phyloP scores from a whole-genome alignment of 2,797 vertebrate species.

The Numenius phaeopus region DNA sequence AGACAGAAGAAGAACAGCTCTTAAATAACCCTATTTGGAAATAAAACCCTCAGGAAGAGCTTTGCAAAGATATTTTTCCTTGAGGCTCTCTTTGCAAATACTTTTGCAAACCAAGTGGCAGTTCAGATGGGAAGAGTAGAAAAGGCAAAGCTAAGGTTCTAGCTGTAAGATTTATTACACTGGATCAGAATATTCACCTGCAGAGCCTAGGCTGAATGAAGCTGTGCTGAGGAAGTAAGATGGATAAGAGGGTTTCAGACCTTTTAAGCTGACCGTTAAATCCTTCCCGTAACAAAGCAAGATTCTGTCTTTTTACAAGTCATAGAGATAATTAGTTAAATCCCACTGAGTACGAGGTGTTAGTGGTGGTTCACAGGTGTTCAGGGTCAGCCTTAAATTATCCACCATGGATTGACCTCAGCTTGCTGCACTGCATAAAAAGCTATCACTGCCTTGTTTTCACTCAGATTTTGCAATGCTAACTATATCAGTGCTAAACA shows the following conservation, averaged over 20 bases:
- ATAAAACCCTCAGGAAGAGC: background rate
- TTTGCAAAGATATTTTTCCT: background rate
- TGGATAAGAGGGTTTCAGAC: slow-evolving; percentile 6
- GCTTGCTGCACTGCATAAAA: background rate
- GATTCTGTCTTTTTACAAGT: background rate
- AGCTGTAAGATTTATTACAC: background rate
- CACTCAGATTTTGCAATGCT: background rate
- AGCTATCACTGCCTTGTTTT: background rate
- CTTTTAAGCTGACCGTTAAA: slow-evolving; percentile 32
- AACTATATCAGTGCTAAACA: background rate
- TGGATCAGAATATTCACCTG: background rate
- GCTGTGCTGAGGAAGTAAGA: background rate
- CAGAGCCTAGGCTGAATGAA: background rate
- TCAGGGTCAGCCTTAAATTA: background rate
- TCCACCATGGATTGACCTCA: background rate
- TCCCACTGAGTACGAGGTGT: background rate
- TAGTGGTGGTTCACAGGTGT: background rate
- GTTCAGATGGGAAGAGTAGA: background rate
- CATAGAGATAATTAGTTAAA: slow-evolving; percentile 21
- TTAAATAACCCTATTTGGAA: background rate
- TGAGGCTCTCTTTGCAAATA: background rate
- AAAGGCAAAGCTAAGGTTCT: background rate
- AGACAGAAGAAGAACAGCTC: background rate
- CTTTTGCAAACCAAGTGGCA: background rate
- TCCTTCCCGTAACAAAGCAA: background rate